phyloP scores from a whole-genome alignment of 1,140 invertebrate genomes.

The Sitobion miscanthi region DNA sequence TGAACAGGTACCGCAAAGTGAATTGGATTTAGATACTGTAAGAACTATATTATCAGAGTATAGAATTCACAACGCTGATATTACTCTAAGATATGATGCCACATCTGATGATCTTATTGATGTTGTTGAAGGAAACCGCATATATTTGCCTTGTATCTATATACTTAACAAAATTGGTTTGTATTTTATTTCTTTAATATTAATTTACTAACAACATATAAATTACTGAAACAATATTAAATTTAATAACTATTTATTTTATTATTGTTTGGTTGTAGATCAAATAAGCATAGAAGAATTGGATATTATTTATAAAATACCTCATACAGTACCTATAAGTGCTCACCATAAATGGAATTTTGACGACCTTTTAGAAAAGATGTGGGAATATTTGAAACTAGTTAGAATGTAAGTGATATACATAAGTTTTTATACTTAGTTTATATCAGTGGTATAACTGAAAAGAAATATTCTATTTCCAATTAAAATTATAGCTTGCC shows the following conservation, averaged over 20 bases:
- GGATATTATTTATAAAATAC: constrained; percentile 99
- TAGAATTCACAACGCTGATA: constrained; percentile 98
- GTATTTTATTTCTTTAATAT: constrained; percentile 46
- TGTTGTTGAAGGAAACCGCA: constrained; percentile 97
- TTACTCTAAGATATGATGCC: constrained; percentile 92
- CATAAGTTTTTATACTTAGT: no score
- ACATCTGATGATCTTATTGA: constrained; percentile 98
- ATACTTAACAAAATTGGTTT: constrained; percentile 97
- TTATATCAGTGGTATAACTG: not conserved
- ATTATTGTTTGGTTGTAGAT: constrained; percentile 67
- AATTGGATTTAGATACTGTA: constrained; percentile 93
- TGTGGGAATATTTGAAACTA: constrained; percentile 97
- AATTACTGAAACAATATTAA: not conserved
- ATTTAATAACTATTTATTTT: not conserved
- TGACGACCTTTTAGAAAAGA: constrained; percentile 97
- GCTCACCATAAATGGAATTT: constrained; percentile 99
- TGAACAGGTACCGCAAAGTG: constrained; percentile 82
- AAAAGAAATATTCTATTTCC: not conserved
- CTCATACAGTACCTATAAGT: constrained; percentile 98
- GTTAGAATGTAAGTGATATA: constrained; percentile 83
- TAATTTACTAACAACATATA: not conserved
- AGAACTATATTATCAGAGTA: constrained; percentile 97
- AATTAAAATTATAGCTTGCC: no score
- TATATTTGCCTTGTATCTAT: constrained; percentile 98
- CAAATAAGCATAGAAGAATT: constrained; percentile 95